Conservation (phyloP, 2,113 vertebrate species). For the Engystomops pustulosus region DNA sequence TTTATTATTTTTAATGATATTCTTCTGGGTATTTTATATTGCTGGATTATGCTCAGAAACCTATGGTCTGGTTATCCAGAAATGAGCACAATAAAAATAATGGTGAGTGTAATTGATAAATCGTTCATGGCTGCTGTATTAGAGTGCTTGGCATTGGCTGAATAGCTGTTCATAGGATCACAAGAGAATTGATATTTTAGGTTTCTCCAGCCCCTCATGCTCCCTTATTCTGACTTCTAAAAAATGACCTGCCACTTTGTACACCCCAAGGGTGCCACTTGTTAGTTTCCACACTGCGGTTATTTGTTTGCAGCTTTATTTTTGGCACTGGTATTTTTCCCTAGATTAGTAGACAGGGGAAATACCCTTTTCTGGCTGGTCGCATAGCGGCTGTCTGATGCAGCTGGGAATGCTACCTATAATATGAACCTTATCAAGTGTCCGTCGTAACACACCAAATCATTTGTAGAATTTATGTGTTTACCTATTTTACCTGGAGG, state of each 20-base stretch:
- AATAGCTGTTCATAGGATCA: background rate
- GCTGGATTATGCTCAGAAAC: constrained; percentile 1
- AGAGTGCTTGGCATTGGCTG: background rate
- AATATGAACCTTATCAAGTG: background rate
- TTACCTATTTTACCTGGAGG: constrained; percentile 64
- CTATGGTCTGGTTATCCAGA: constrained; percentile 8
- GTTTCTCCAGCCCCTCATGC: background rate
- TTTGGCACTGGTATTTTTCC: constrained; percentile 16
- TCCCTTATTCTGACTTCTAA: constrained; percentile 3
- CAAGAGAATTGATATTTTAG: background rate
- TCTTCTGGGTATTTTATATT: background rate
- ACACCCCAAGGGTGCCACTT: constrained; percentile 3
- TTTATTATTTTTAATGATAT: background rate
- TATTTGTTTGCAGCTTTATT: constrained; percentile 38
- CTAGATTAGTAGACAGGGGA: background rate
- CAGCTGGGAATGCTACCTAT: background rate
- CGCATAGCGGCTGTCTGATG: background rate
- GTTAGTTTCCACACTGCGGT: background rate
- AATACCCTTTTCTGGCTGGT: background rate
- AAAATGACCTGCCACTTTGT: constrained; percentile 41
- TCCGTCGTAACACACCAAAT: background rate
- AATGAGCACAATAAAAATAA: constrained; percentile 52
- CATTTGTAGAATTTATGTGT: constrained; percentile 66
- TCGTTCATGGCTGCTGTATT: background rate
- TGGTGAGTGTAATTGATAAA: constrained; percentile 24